Percentiles rank a stretch among this genome's conserved stretches.
These are phyloP conservation scores for Notiomystis cincta DNA, from an alignment of 2,113 vertebrate genomes.

Conservation along the genomic window DNA sequence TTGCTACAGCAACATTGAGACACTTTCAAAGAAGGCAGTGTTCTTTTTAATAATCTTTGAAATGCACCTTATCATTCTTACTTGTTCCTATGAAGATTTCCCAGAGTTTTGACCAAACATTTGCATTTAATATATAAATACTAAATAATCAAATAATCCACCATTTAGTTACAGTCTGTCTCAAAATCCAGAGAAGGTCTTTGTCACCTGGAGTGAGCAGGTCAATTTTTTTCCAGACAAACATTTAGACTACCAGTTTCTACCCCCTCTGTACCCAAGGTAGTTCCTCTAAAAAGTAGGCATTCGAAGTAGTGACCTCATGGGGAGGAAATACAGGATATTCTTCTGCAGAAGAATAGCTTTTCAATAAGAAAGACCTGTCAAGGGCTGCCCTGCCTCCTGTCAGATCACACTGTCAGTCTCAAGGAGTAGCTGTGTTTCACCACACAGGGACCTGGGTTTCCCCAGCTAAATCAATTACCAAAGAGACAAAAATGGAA, in stretches of 20 bases:
- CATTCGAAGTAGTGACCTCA: not conserved
- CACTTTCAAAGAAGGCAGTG: not conserved
- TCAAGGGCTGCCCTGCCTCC: not conserved
- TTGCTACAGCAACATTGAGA: not conserved
- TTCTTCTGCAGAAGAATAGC: not conserved
- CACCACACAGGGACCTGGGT: not conserved
- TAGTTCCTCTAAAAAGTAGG: not conserved
- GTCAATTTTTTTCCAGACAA: not conserved
- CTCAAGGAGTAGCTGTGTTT: not conserved
- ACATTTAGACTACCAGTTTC: not conserved
- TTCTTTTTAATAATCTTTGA: not conserved
- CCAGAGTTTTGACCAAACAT: not conserved
- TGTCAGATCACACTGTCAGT: not conserved
- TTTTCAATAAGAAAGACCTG: not conserved
- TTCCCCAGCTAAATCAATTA: not conserved
- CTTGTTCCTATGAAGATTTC: not conserved
- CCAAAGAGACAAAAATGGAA: not conserved
- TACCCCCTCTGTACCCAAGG: accelerated
- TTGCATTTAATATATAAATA: not conserved
- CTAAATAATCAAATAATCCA: not conserved
- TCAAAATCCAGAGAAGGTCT: not conserved
- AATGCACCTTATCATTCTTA: not conserved
- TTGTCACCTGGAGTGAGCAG: not conserved
- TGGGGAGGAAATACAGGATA: not conserved
- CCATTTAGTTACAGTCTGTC: not conserved